Conservation (phyloP, 2,113 vertebrate genomes). For the Mugil cephalus region DNA sequence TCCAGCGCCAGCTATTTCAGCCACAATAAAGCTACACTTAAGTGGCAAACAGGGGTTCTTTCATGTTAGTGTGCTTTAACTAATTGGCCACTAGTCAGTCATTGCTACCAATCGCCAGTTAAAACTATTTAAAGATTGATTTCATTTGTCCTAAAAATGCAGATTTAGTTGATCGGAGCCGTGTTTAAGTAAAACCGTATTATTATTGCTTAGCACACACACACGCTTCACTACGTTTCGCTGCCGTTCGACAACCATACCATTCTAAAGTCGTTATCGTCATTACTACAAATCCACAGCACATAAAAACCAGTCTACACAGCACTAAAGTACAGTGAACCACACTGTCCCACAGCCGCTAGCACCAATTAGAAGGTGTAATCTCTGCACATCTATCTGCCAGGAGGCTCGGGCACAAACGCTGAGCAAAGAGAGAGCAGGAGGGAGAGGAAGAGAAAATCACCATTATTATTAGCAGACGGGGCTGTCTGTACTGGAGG, state of each 20-base stretch:
- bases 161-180: not conserved
- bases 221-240: constrained; percentile 17
- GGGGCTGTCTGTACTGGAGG: constrained; percentile 71
- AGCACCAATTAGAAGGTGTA: constrained; percentile 75
- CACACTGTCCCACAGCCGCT: constrained; percentile 58
- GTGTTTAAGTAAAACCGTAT: too few species aligned
- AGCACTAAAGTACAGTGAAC: constrained; percentile 69
- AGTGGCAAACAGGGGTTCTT: not conserved
- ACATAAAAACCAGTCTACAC: constrained; percentile 60
- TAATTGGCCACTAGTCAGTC: not conserved
- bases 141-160: not conserved
- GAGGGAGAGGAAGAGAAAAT: constrained; percentile 73
- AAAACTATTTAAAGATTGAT: not conserved
- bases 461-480: constrained; percentile 72
- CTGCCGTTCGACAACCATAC: constrained; percentile 38
- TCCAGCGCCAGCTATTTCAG: too few species aligned
- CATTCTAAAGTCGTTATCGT: constrained; percentile 46
- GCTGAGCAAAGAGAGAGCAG: constrained; percentile 72
- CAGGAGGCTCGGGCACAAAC: constrained; percentile 71
- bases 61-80: not conserved
- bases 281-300: constrained; percentile 59
- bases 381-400: constrained; percentile 81
- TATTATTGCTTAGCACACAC: not conserved
- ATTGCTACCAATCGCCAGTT: not conserved
- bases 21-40: too few species aligned